phyloP scores from a whole-genome alignment of 2,888 invertebrate species.

The Nymphalis urticae region DNA sequence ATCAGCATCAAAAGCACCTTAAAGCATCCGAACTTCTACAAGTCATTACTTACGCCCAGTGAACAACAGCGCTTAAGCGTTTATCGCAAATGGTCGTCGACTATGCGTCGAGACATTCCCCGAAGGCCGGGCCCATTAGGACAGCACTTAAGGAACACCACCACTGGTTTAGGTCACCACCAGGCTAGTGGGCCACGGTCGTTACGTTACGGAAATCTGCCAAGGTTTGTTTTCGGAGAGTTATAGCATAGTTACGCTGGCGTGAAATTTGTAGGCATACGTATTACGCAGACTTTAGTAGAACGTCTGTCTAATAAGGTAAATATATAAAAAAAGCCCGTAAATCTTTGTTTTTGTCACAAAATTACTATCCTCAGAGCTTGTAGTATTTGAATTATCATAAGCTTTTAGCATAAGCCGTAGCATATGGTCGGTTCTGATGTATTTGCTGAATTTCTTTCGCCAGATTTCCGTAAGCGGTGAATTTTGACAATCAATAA shows the following conservation, averaged over 20 bases:
- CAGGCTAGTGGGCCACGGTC: slow-evolving; percentile 25
- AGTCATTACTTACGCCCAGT: not conserved
- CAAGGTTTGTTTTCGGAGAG: slow-evolving; percentile 16
- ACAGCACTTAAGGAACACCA: slow-evolving; percentile 14
- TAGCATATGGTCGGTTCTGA: too few relatives aligned
- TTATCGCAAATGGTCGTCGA: slow-evolving; percentile 5
- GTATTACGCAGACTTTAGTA: too few relatives aligned
- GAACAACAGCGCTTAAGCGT: not conserved
- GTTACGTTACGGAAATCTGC: slow-evolving; percentile 15
- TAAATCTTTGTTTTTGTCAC: too few relatives aligned
- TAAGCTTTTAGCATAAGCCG: too few relatives aligned
- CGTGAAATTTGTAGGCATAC: not conserved
- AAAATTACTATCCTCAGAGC: too few relatives aligned
- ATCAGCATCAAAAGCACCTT: too few relatives aligned
- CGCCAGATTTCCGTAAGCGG: too few relatives aligned
- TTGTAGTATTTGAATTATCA: too few relatives aligned
- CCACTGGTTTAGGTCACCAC: slow-evolving; percentile 12
- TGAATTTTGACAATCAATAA: too few relatives aligned
- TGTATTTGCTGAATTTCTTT: too few relatives aligned
- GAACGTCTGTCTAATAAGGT: too few relatives aligned
- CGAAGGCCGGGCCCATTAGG: slow-evolving; percentile 25
- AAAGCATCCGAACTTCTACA: not conserved
- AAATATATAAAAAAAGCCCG: too few relatives aligned
- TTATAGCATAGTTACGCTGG: not conserved
- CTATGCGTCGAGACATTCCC: slow-evolving; percentile 14